phyloP scores from a whole-genome alignment of 2,888 invertebrate species.

The Agriopis marginaria region DNA sequence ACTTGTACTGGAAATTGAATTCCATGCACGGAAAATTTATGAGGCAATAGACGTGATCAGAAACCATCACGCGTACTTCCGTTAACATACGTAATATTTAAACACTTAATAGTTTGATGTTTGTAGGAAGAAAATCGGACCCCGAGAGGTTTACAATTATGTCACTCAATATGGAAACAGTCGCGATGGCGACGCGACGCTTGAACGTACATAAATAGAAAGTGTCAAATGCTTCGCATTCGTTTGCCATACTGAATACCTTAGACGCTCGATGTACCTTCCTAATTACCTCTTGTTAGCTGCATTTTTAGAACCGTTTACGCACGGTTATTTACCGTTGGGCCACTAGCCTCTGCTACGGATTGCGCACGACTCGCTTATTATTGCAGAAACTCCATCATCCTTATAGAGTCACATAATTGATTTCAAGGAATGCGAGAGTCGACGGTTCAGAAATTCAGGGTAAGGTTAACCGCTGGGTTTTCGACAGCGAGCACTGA shows the following conservation, averaged over 20 bases:
- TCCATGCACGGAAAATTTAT: constrained; percentile 24
- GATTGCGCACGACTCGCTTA: constrained; percentile 26
- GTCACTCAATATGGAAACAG: constrained; percentile 65
- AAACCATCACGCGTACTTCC: constrained; percentile 24
- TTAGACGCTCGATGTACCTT: constrained; percentile 51
- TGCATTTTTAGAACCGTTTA: constrained; percentile 47
- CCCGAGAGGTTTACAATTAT: constrained; percentile 61
- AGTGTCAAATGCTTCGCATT: constrained; percentile 75
- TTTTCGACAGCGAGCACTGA: constrained; percentile 31
- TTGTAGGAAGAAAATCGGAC: constrained; percentile 47
- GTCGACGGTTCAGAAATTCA: constrained; percentile 45
- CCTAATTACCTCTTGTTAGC: constrained; percentile 51
- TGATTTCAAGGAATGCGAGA: constrained; percentile 50
- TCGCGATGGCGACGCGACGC: constrained; percentile 59
- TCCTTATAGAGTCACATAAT: constrained; percentile 40
- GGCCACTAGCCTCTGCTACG: constrained; percentile 22
- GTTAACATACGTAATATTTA: constrained; percentile 24
- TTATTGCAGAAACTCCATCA: constrained; percentile 32
- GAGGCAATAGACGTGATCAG: constrained; percentile 24
- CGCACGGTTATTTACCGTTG: constrained; percentile 46
- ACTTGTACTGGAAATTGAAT: constrained; percentile 15
- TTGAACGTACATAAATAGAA: constrained; percentile 78
- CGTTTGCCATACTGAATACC: constrained; percentile 67
- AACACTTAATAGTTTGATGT: constrained; percentile 16
- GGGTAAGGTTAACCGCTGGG: constrained; percentile 48